phyloP scores from a whole-genome alignment of 2,113 vertebrate genomes.

The Cairina moschata region DNA sequence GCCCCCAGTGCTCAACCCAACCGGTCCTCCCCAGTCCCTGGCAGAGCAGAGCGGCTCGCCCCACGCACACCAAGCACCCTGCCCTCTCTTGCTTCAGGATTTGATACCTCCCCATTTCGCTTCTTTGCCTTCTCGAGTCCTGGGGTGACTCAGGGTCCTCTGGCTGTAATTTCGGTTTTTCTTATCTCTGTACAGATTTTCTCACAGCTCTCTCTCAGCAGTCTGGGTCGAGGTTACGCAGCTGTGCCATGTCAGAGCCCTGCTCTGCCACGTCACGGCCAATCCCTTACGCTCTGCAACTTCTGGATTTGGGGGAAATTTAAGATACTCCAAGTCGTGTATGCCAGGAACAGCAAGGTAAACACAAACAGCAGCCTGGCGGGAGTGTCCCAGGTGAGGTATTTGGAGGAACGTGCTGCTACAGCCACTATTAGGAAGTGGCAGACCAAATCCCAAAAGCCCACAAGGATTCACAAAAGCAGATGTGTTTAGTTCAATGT shows the following conservation, averaged over 20 bases:
- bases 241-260: neutral
- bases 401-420: neutral
- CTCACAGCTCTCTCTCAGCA: neutral
- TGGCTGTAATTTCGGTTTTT: neutral
- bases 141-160: neutral
- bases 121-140: neutral
- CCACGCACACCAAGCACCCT: neutral
- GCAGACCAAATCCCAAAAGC: neutral
- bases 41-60: neutral
- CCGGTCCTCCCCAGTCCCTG: accelerated
- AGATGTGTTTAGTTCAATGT: neutral
- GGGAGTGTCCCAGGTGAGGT: neutral
- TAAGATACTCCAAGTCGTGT: neutral
- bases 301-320: neutral
- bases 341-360: neutral
- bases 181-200: neutral
- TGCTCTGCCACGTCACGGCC: neutral
- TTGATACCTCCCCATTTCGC: neutral
- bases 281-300: neutral
- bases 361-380: neutral
- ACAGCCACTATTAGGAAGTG: neutral
- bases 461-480: neutral
- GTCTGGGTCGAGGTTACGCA: neutral
- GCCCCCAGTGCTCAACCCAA: accelerated
- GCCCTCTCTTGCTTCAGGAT: neutral